These are phyloP conservation scores for Bombus superbus DNA, from an alignment of 1,140 invertebrate species.

Conservation along the genomic window DNA sequence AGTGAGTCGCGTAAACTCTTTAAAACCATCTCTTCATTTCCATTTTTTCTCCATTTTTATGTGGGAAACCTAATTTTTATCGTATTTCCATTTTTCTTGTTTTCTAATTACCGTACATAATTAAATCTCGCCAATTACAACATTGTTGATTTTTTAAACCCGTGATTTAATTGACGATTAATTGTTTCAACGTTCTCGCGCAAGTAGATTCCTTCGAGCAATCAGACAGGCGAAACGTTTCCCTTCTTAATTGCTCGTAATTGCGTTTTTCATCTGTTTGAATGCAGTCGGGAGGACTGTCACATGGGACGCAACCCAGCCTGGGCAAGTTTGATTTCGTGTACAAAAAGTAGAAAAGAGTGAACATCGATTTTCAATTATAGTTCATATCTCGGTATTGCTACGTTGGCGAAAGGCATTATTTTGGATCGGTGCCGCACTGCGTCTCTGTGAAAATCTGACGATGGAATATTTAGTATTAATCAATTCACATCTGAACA, in stretches of 20 bases:
- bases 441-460: background rate
- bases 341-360: background rate
- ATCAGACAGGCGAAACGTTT: background rate
- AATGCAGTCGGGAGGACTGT: background rate
- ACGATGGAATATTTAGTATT: background rate
- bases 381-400: background rate
- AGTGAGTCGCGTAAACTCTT: background rate
- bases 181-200: background rate
- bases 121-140: background rate
- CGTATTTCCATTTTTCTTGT: background rate
- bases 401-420: background rate
- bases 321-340: background rate
- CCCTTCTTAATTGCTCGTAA: background rate
- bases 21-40: too few relatives aligned
- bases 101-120: background rate
- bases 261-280: background rate
- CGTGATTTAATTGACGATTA: slow-evolving; percentile 1
- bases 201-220: background rate
- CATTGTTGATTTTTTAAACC: background rate
- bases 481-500: background rate
- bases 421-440: background rate
- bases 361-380: slow-evolving; percentile 26
- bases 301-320: too few relatives aligned
- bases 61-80: background rate
- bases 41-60: background rate